Conservation (phyloP, 2,113 vertebrate species). For the Crotophaga sulcirostris region DNA sequence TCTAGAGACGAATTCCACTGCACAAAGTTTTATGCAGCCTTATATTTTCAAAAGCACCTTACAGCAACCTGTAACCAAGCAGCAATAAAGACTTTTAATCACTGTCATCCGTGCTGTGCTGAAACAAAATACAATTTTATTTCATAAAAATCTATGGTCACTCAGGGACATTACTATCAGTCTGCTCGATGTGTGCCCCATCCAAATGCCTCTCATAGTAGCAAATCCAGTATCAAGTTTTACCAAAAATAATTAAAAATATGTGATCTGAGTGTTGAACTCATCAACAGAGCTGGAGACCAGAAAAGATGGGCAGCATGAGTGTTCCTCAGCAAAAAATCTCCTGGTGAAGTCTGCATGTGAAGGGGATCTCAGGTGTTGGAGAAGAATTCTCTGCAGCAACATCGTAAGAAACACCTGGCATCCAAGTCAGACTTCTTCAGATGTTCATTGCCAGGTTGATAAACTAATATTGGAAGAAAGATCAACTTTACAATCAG, state of each 20-base stretch:
- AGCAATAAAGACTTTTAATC: constrained; percentile 4
- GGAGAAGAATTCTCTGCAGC: not conserved
- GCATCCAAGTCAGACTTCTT: constrained; percentile 8
- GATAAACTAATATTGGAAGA: constrained; percentile 59
- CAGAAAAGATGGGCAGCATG: not conserved
- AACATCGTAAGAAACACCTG: not conserved
- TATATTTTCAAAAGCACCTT: constrained; percentile 15
- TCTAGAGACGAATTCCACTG: not conserved
- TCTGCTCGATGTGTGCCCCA: not conserved
- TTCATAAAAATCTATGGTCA: not conserved
- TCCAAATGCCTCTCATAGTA: not conserved
- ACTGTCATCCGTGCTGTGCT: not conserved
- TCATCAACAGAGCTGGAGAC: not conserved
- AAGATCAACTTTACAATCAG: not conserved
- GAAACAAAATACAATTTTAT: not conserved
- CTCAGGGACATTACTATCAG: not conserved
- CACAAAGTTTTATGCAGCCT: not conserved
- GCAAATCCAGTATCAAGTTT: not conserved
- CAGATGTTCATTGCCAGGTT: constrained; percentile 68
- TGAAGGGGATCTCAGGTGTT: not conserved
- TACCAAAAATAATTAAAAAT: not conserved
- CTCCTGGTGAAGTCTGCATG: not conserved
- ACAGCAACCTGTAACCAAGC: not conserved
- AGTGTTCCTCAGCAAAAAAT: not conserved
- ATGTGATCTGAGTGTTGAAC: not conserved